Evolutionary conservation across 2,888 invertebrate species (phyloP).

Genomic region (Dynastes grantii): DNA sequence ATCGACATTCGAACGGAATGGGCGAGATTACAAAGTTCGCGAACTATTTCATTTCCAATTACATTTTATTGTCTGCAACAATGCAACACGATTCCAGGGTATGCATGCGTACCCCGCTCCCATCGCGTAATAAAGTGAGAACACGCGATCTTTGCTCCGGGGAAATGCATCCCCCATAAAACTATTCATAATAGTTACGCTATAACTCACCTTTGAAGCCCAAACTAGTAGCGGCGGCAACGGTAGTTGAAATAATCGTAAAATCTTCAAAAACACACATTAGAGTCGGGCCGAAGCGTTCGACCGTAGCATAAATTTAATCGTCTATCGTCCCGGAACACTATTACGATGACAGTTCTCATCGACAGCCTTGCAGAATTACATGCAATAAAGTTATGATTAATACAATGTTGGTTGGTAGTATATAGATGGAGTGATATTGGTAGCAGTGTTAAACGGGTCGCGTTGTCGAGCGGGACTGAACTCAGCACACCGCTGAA

Average conservation of each 20-base stretch:
- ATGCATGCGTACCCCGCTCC: neutral
- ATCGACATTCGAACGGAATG: conserved; percentile 3
- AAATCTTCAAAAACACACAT: conserved; percentile 44
- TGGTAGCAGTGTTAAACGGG: conserved; percentile 54
- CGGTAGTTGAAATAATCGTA: conserved; percentile 21
- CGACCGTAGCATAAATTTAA: neutral
- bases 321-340: neutral
- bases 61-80: conserved; percentile 16
- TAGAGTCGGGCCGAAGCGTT: conserved; percentile 23
- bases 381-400: conserved; percentile 35
- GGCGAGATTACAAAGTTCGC: conserved; percentile 33
- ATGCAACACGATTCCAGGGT: neutral
- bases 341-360: conserved; percentile 15
- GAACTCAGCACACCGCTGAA: conserved; percentile 60
- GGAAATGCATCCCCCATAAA: conserved; percentile 31
- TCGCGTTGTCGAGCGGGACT: conserved; percentile 55
- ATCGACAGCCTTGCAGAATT: conserved; percentile 21
- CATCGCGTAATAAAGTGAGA: conserved; percentile 6
- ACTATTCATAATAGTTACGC: conserved; percentile 32
- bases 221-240: neutral
- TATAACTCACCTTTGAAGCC: conserved; percentile 41
- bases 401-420: conserved; percentile 20
- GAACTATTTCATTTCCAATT: conserved; percentile 36
- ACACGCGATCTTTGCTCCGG: conserved; percentile 6
- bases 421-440: conserved; percentile 20